Evolutionary conservation across 2,888 invertebrate genomes (phyloP).

Genomic region (Cosmorhoe ocellata): DNA sequence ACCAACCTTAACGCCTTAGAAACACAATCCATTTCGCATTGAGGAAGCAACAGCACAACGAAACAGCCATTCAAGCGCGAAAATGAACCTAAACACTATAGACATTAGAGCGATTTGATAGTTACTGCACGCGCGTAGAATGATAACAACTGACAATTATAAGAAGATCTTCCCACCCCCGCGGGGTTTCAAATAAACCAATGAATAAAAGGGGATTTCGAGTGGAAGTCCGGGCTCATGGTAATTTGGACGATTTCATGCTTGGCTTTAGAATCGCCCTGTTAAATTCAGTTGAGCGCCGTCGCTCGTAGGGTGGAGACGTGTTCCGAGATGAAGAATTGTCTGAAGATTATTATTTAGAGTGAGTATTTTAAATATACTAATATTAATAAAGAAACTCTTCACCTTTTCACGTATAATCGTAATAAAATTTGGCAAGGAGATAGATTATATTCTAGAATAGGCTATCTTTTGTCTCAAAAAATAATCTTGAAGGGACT

Average conservation of each 20-base stretch:
- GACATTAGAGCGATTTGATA: slow-evolving; percentile 13
- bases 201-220: slow-evolving; percentile 47
- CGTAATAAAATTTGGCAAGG: too few species aligned
- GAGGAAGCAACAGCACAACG: background rate
- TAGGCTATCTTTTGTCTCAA: too few species aligned
- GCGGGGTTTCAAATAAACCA: slow-evolving; percentile 34
- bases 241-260: slow-evolving; percentile 45
- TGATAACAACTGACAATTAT: slow-evolving; percentile 54
- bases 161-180: slow-evolving; percentile 44
- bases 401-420: too few species aligned
- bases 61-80: slow-evolving; percentile 2
- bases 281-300: slow-evolving; percentile 47
- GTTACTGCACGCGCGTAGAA: slow-evolving; percentile 22
- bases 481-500: too few species aligned
- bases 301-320: slow-evolving; percentile 40
- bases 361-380: slow-evolving; percentile 49
- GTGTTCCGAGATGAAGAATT: slow-evolving; percentile 43
- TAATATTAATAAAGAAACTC: too few species aligned
- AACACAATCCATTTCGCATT: background rate
- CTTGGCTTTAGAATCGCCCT: slow-evolving; percentile 44
- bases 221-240: slow-evolving; percentile 53
- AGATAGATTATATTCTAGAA: too few species aligned
- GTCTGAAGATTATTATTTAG: slow-evolving; percentile 45
- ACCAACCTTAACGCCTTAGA: slow-evolving; percentile 16
- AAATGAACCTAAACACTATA: background rate